Base-by-base conservation (phyloP, 2,113 vertebrate genomes). In the Xiphophorus hellerii region DNA sequence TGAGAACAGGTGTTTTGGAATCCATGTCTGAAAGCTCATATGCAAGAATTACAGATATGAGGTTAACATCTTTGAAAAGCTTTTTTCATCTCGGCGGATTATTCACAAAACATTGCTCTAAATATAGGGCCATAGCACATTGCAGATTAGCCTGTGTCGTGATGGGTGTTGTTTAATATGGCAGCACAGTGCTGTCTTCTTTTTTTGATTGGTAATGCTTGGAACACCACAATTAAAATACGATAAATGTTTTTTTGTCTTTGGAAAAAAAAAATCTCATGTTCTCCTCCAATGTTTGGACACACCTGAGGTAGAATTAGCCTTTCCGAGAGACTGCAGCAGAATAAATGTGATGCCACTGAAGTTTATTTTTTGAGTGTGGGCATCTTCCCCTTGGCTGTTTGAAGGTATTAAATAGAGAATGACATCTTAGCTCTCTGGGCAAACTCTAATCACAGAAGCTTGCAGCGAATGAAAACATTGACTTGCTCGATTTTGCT, bases 31-130 rank as follows among this genome's bases (percentile, higher is more conserved):
- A 85, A 81, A 86, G 88, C 78, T 69, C 78, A 77, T 62, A 74
- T 84, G 83, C 80, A 83, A 90, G 78, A 84, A 79, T 90, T 71
- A 81, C 88, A 90, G 85, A 84, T 77, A 83, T 22, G 78, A 85
- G 81, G 81, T 87, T 90, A 90, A 92, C 85, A 63, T 88, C 77
- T 79, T 80, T 58, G 74, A 83, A 90, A 90, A 88, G 90, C 84
- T 82, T 80, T 83, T 91, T 92, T 90, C 81, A 76, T 88, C 84
- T 87, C 81, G 72, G 79, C 10, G 82, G 92, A 91, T 92, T 90
- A 82, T 85, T 91, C 85, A 69, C 86, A 90, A 92, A 94, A 93
- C 87, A 89, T 69, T 69, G 77, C 82, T 91, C 92, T 94, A 92
- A 93, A 93, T 91, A 92, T 90, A 94, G 89, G 70, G 74, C 82